Conservation (phyloP, 2,888 invertebrate species). For the Corbicula japonica region DNA sequence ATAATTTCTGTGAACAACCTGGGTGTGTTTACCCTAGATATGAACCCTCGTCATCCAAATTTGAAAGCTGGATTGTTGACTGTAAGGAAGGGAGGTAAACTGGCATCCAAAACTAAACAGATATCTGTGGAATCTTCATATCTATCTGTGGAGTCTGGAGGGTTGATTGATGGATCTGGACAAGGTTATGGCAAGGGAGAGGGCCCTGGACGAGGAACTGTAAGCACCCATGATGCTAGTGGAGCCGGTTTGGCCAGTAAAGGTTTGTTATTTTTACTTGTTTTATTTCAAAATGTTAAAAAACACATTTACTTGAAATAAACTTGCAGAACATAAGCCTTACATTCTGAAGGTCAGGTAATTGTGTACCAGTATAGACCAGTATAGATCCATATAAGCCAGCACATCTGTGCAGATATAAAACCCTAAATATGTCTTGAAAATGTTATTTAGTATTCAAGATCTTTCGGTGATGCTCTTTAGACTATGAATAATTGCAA, state of each 20-base stretch:
- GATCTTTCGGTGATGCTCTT: too few species aligned
- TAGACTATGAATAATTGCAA: too few species aligned
- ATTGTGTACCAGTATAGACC: too few species aligned
- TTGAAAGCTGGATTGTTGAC: slow-evolving; percentile 56
- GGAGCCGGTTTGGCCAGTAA: slow-evolving; percentile 74
- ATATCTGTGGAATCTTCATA: slow-evolving; percentile 52
- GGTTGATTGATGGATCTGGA: slow-evolving; percentile 69
- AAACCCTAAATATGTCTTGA: too few species aligned
- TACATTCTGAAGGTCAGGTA: too few species aligned
- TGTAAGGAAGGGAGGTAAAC: slow-evolving; percentile 70
- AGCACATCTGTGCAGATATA: too few species aligned
- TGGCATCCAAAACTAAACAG: slow-evolving; percentile 47
- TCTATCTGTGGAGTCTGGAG: slow-evolving; percentile 70
- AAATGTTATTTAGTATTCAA: too few species aligned
- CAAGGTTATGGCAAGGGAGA: slow-evolving; percentile 57
- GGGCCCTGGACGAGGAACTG: slow-evolving; percentile 70
- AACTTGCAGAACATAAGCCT: too few species aligned
- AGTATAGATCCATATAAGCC: too few species aligned
- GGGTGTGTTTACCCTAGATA: slow-evolving; percentile 66
- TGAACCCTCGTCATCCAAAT: slow-evolving; percentile 61
- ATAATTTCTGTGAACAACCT: slow-evolving; percentile 69
- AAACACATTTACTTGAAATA: too few species aligned
- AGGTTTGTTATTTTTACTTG: slow-evolving; percentile 65
- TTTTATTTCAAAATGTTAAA: too few species aligned
- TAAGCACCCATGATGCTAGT: slow-evolving; percentile 48